phyloP scores from a whole-genome alignment of 2,888 invertebrate genomes.

The Drosophila greeni region DNA sequence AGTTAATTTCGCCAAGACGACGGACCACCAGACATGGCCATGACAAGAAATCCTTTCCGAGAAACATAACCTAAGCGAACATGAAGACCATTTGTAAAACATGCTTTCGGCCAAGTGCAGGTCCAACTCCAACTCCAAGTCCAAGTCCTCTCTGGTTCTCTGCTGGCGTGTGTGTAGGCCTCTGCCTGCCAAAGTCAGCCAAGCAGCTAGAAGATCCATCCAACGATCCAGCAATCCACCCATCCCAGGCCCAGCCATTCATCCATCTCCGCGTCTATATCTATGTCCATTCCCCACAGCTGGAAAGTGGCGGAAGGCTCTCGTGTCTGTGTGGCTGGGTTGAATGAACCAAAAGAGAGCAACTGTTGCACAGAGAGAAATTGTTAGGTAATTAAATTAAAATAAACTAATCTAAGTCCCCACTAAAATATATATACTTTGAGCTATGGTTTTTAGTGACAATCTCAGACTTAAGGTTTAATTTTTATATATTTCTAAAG shows the following conservation, averaged over 20 bases:
- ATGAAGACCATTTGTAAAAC: slow-evolving; percentile 72
- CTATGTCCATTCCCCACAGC: slow-evolving; percentile 40
- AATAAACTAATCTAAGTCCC: too few relatives aligned
- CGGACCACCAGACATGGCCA: slow-evolving; percentile 64
- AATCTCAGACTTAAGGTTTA: too few relatives aligned
- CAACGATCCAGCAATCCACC: slow-evolving; percentile 42
- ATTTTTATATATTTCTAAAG: background rate
- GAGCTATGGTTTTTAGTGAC: too few relatives aligned
- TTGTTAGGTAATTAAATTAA: background rate
- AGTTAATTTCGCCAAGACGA: slow-evolving; percentile 50
- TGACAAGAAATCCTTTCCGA: slow-evolving; percentile 73
- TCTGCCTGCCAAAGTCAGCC: slow-evolving; percentile 60
- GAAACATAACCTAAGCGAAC: slow-evolving; percentile 63
- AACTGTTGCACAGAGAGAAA: slow-evolving; percentile 27
- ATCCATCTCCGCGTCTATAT: slow-evolving; percentile 47
- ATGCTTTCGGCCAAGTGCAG: slow-evolving; percentile 49
- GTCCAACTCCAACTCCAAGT: slow-evolving; percentile 26
- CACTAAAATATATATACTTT: too few relatives aligned
- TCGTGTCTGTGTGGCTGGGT: slow-evolving; percentile 45
- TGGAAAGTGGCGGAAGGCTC: slow-evolving; percentile 32
- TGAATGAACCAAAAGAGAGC: slow-evolving; percentile 70
- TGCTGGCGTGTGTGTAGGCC: slow-evolving; percentile 41
- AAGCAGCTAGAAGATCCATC: slow-evolving; percentile 58
- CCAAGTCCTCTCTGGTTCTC: slow-evolving; percentile 41
- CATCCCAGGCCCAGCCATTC: slow-evolving; percentile 39